Evolutionary conservation across 2,113 vertebrate species (phyloP).

Genomic region (Axis porcinus): DNA sequence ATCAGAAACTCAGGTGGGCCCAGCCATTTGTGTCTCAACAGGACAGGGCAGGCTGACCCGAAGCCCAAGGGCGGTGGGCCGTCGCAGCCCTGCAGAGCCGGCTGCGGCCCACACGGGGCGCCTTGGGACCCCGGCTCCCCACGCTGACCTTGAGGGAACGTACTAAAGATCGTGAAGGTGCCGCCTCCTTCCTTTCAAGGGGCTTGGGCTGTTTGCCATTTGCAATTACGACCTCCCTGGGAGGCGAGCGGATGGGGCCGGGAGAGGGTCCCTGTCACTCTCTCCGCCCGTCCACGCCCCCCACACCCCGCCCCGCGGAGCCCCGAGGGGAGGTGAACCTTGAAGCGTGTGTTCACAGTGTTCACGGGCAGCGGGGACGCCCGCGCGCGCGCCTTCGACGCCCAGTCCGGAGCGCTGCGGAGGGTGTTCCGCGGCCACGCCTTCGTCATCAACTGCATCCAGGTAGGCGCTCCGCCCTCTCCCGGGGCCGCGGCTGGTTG

Average conservation of each 20-base stretch:
- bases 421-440: constrained; percentile 86
- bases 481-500: background rate
- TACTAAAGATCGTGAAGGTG: fast-evolving
- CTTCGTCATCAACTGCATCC: constrained; percentile 87
- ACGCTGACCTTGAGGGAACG: background rate
- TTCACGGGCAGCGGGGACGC: constrained; percentile 88
- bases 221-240: background rate
- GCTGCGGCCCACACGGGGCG: background rate
- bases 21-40: background rate
- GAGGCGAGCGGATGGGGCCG: background rate
- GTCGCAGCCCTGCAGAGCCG: background rate
- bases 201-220: background rate
- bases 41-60: background rate
- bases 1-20: background rate
- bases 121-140: background rate
- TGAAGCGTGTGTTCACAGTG: constrained; percentile 74
- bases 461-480: constrained; percentile 74
- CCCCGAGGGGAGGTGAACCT: background rate
- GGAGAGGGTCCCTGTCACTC: background rate
- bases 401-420: constrained; percentile 80
- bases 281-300: background rate
- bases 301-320: background rate
- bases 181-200: background rate
- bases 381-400: constrained; percentile 85
- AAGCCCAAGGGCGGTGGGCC: background rate